Base-by-base conservation (phyloP, 2,888 invertebrate genomes). In the Acanthopleura granulata region DNA sequence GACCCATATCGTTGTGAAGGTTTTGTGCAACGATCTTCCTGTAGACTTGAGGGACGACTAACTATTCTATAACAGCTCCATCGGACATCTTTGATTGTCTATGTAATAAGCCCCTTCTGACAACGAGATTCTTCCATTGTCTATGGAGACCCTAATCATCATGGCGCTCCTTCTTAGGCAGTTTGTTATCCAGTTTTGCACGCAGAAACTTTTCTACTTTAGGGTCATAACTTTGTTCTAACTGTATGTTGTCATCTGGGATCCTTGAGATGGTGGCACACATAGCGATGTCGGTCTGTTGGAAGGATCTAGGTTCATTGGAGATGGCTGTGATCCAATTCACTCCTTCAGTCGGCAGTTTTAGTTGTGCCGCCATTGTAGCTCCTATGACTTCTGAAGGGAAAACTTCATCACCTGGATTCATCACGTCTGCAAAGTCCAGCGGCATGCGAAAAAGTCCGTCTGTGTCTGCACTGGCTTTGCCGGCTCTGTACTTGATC, bases 381-480 rank as follows among this genome's bases (percentile, higher is more conserved):
- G 66, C 29, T 22, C 66, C 16, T 22, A 66, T 66, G 4, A 27
- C 66, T 27, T 66, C 66, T 66, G 66, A 25, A 12, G 57, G 22
- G 3, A 27, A 6, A 16, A 27, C 29, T 14, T 66, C 66, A 27
- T 9, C 25, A 22, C 66, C 6, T 66, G 4, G 15, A 27, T 14
- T 27, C 29, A 27, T 66, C 27, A 66, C 66, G 6, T 66, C 29
- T 16, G 15, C 12, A 9, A 57, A 3, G 22, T 57, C 57, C n/a
- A 57, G 12, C n/a, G 57, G 57, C 18, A 57, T 6, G 18, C 66
- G 18, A 72, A 75, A 71, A 22, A 79, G 62, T 16, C 49, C 77
- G 62, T 79, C 79, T 14, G 77, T 77, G 51, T 76, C 76, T 22
- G 72, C 75, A 73, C 75, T 79, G 18, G 30, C 76, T 15, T 30